Conservation (phyloP, 1,140 invertebrate genomes). For the Ganaspis sp. region DNA sequence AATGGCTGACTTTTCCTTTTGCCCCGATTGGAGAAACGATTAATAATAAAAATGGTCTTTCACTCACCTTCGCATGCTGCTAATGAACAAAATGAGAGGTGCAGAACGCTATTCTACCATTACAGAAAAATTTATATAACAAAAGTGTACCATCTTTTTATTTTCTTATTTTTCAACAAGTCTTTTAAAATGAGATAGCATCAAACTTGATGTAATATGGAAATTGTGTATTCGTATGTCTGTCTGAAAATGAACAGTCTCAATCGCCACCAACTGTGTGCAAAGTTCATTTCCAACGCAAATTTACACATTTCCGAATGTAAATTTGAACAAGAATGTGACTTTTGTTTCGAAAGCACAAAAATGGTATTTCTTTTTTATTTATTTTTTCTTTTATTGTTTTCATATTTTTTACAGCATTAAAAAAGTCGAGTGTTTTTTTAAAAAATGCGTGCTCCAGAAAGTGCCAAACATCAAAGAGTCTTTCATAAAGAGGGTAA, state of each 20-base stretch:
- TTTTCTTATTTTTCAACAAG: conserved; percentile 19
- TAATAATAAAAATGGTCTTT: conserved; percentile 31
- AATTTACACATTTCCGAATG: conserved; percentile 53
- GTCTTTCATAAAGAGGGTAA: background rate
- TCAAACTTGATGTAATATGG: conserved; percentile 32
- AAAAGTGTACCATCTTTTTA: background rate
- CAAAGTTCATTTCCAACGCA: conserved; percentile 64
- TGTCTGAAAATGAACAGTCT: conserved; percentile 29
- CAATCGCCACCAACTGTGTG: conserved; percentile 32
- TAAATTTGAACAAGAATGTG: background rate
- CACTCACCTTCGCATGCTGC: conserved; percentile 18
- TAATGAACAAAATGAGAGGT: conserved; percentile 19
- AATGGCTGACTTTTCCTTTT: conserved; percentile 19
- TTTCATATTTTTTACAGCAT: too few species aligned
- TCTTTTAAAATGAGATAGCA: background rate
- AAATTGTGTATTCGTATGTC: conserved; percentile 34
- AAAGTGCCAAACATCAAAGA: background rate
- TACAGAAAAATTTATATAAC: conserved; percentile 2
- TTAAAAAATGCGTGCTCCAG: too few species aligned
- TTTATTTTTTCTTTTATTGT: too few species aligned
- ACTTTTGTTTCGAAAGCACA: background rate
- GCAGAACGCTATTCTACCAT: conserved; percentile 18
- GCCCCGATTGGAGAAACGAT: conserved; percentile 19
- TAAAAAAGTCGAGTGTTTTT: too few species aligned
- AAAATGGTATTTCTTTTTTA: too few species aligned